Base-by-base conservation (phyloP, 2,888 invertebrate genomes). In the Ochlodes sylvanus region DNA sequence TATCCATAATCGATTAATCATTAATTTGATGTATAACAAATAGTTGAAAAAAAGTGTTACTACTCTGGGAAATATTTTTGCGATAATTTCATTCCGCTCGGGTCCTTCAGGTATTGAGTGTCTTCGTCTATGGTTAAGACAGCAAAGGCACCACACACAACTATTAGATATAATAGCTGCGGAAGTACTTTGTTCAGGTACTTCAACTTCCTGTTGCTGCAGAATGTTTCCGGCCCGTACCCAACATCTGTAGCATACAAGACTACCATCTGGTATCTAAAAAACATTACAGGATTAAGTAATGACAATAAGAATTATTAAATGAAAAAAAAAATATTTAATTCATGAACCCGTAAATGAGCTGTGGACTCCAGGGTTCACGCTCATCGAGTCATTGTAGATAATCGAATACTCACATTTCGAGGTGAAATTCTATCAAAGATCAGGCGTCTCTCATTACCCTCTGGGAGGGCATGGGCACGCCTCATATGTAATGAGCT, bases 391-490 rank as follows among this genome's bases (percentile, higher is more conserved):
- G 14, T 21, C 21, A 14, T 5, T 10, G 21, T 14, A 34, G 2
- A n/a, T 6, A n/a, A 4, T 1, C 6, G 14, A 56, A 56, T 56
- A 56, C 55, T 34, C 0, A 56, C 32, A 7, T 34, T 15, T 34
- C 55, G 10, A 3, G 55, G 55, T 15, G 34, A 56, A 34, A 56
- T 56, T 34, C 55, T 56, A 12, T 56, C 55, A 56, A 34, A 32
- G 15, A 56, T 56, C 7, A 34, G 14, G 7, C 34, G 55, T 34
- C 55, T 56, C 15, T 34, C 55, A 34, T 9, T 1, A 9, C 54
- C 55, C 10, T 27, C 32, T 7, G 55, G 15, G n/a, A 56, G 3
- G 15, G 34, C 2, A 9, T 56, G 55, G n/a, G 14, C 2, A n/a
- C 15, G 55, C 14, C 55, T 15, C 15, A 2, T 15, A 32, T 7